Conservation (phyloP, 2,113 vertebrate species). For the Paradisaea rubra region DNA sequence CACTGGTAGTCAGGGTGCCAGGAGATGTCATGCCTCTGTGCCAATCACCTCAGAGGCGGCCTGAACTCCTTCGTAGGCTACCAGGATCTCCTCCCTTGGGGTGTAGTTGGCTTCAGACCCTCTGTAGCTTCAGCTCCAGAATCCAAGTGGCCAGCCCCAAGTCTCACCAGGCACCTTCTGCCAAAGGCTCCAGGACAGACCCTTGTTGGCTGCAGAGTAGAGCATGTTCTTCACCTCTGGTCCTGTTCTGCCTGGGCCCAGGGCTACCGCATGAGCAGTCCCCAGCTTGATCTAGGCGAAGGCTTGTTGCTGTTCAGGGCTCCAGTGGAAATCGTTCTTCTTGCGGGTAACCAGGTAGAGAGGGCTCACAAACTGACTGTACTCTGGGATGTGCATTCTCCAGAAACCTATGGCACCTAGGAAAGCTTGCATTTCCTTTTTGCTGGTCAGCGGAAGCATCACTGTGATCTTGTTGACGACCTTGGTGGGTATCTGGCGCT, state of each 20-base stretch:
- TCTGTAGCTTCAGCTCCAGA: not conserved
- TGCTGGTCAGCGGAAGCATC: not conserved
- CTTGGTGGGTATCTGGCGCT: rapidly evolving
- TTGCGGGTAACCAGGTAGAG: rapidly evolving
- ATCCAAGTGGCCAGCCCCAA: rapidly evolving
- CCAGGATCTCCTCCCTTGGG: not conserved
- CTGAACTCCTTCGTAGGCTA: not conserved
- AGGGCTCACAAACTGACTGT: not conserved
- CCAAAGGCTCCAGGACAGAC: not conserved
- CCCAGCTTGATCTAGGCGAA: not conserved
- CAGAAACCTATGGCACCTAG: not conserved
- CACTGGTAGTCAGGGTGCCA: not conserved
- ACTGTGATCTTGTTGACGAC: not conserved
- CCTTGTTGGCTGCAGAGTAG: rapidly evolving
- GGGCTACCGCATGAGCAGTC: rapidly evolving
- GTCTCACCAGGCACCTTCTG: not conserved
- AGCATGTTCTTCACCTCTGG: not conserved
- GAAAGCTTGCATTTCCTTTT: not conserved
- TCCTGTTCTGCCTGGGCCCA: not conserved
- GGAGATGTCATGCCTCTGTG: not conserved
- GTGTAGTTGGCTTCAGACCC: not conserved
- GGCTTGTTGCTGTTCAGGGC: not conserved
- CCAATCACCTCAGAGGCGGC: not conserved
- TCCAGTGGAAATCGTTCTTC: not conserved
- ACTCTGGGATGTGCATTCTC: not conserved